These are phyloP conservation scores for Biston betularia DNA, from an alignment of 2,888 invertebrate genomes.

Conservation along the genomic window DNA sequence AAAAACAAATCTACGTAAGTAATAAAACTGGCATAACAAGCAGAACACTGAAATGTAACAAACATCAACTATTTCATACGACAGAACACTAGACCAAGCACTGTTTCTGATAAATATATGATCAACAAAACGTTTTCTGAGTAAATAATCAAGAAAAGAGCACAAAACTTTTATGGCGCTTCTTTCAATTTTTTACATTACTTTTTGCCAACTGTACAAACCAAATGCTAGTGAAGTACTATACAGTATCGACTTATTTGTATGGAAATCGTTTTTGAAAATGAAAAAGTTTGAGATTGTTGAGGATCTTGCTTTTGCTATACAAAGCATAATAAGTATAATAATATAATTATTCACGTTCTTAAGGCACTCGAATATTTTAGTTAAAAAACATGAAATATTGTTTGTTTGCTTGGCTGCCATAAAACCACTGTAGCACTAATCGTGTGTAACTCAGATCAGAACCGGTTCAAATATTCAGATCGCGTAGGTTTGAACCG, in stretches of 20 bases:
- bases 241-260: not conserved
- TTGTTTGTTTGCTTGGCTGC: too few species aligned
- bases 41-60: not conserved
- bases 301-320: too few species aligned
- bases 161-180: constrained; percentile 75
- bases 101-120: constrained; percentile 26
- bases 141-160: constrained; percentile 54
- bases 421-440: too few species aligned
- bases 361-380: too few species aligned
- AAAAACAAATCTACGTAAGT: constrained; percentile 74
- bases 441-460: too few species aligned
- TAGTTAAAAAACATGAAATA: too few species aligned
- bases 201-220: constrained; percentile 60
- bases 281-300: too few species aligned
- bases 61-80: constrained; percentile 20
- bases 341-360: too few species aligned
- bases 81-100: constrained; percentile 7
- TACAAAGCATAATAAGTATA: too few species aligned
- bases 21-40: constrained; percentile 18
- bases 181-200: constrained; percentile 80
- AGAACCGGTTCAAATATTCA: too few species aligned
- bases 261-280: too few species aligned
- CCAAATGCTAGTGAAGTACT: not conserved
- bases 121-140: not conserved
- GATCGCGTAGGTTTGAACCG: too few species aligned